Percentiles rank a stretch among this genome's conserved stretches.
These are phyloP conservation scores for Synanceia verrucosa DNA, from an alignment of 2,797 vertebrate genomes.

Conservation along the genomic window DNA sequence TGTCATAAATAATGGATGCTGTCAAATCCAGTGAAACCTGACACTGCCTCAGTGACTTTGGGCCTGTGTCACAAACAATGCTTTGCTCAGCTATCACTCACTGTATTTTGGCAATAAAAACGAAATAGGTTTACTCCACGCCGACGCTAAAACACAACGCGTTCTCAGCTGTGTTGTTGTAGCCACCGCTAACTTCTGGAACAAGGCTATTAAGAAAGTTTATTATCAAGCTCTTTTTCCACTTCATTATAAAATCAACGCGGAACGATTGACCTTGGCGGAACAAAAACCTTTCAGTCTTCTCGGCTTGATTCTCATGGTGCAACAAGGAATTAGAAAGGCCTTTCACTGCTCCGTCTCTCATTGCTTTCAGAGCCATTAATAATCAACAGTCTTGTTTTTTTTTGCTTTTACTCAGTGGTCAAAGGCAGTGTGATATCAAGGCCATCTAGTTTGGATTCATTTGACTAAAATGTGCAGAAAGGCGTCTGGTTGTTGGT, in stretches of 20 bases:
- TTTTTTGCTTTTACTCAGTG: slow-evolving; percentile 34
- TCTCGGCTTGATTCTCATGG: slow-evolving; percentile 43
- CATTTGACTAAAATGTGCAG: slow-evolving; percentile 12
- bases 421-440: slow-evolving; percentile 24
- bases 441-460: slow-evolving; percentile 18
- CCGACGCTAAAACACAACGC: slow-evolving; percentile 25
- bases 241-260: slow-evolving; percentile 60
- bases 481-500: slow-evolving; percentile 27
- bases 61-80: neutral
- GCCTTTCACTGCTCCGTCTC: slow-evolving; percentile 38
- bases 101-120: slow-evolving; percentile 32
- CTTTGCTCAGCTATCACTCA: slow-evolving; percentile 12
- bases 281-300: slow-evolving; percentile 56
- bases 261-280: slow-evolving; percentile 68
- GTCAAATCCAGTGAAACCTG: slow-evolving; percentile 33
- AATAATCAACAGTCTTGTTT: slow-evolving; percentile 26
- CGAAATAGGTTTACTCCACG: slow-evolving; percentile 29
- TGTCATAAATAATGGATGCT: slow-evolving; percentile 54
- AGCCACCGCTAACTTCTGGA: slow-evolving; percentile 49
- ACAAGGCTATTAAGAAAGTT: slow-evolving; percentile 53
- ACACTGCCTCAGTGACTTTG: neutral
- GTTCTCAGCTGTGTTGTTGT: slow-evolving; percentile 14
- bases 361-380: slow-evolving; percentile 41
- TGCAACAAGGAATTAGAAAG: slow-evolving; percentile 56
- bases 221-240: slow-evolving; percentile 53